These are phyloP conservation scores for Rhagoletis zephyria DNA, from an alignment of 1,140 invertebrate genomes.

Conservation along the genomic window DNA sequence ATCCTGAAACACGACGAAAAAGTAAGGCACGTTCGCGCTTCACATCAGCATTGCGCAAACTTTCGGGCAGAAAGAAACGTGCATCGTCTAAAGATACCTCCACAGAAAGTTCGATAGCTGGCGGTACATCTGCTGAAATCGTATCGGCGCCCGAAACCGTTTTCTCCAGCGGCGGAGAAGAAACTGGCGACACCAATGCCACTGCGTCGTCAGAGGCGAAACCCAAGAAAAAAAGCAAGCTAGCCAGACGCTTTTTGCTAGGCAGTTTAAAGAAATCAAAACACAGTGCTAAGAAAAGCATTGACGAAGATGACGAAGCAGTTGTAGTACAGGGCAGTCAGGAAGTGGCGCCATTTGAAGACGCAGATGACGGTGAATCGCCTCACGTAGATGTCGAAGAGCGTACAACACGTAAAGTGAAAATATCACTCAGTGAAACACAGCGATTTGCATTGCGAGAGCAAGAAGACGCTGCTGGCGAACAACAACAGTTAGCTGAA, in stretches of 20 bases:
- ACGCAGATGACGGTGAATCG: slow-evolving; percentile 59
- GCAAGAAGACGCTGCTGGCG: slow-evolving; percentile 55
- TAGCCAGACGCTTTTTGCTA: slow-evolving; percentile 64
- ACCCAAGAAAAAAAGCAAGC: slow-evolving; percentile 65
- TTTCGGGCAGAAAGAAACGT: slow-evolving; percentile 59
- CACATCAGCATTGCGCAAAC: slow-evolving; percentile 68
- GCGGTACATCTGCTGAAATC: background rate
- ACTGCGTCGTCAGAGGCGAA: slow-evolving; percentile 48
- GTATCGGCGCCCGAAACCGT: slow-evolving; percentile 36
- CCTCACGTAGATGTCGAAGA: slow-evolving; percentile 41
- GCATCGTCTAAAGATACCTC: background rate
- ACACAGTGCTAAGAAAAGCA: slow-evolving; percentile 61
- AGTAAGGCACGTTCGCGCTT: slow-evolving; percentile 69
- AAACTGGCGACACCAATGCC: slow-evolving; percentile 28
- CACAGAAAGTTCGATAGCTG: background rate
- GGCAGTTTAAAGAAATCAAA: slow-evolving; percentile 64
- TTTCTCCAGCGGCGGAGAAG: slow-evolving; percentile 46
- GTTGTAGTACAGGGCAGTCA: slow-evolving; percentile 7
- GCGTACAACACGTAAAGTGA: slow-evolving; percentile 29
- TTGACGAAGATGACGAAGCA: slow-evolving; percentile 42
- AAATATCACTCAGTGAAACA: slow-evolving; percentile 24
- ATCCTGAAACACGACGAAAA: slow-evolving; percentile 56
- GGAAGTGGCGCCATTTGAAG: slow-evolving; percentile 63
- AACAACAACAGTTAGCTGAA: slow-evolving; percentile 62
- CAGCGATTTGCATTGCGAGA: slow-evolving; percentile 11